Evolutionary conservation across 1,140 invertebrate species (phyloP).

Genomic region (Leptinotarsa defecta): DNA sequence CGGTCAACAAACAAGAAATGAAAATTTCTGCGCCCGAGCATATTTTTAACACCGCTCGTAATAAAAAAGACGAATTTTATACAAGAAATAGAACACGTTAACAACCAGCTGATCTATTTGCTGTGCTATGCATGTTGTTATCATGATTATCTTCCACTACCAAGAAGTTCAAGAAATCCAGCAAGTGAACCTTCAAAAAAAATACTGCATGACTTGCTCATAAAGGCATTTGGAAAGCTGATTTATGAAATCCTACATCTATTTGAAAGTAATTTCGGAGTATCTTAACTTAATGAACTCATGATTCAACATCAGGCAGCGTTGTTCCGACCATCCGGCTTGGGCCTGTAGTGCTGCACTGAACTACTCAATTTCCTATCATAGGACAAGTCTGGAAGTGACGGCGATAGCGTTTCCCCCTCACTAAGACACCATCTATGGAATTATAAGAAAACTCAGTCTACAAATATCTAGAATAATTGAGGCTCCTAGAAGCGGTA

Average conservation of each 20-base stretch:
- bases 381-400: too few species aligned
- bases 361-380: too few species aligned
- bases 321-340: too few species aligned
- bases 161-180: not conserved
- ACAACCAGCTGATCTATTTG: conserved; percentile 24
- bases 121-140: conserved; percentile 20
- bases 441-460: too few species aligned
- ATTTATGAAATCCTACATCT: not conserved
- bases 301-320: too few species aligned
- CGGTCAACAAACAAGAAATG: too few species aligned
- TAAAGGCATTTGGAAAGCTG: not conserved
- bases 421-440: too few species aligned
- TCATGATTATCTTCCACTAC: not conserved
- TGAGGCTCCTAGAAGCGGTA: too few species aligned
- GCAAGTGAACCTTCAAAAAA: not conserved
- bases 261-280: not conserved
- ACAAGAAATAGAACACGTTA: conserved; percentile 24
- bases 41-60: not conserved
- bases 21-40: too few species aligned
- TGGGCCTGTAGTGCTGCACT: too few species aligned
- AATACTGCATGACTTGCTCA: not conserved
- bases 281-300: not conserved
- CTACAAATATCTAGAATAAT: too few species aligned
- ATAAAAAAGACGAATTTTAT: conserved; percentile 24
- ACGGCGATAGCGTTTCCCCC: too few species aligned